Evolutionary conservation across 2,113 vertebrate species (phyloP).

Genomic region (Pterocles burchelli): DNA sequence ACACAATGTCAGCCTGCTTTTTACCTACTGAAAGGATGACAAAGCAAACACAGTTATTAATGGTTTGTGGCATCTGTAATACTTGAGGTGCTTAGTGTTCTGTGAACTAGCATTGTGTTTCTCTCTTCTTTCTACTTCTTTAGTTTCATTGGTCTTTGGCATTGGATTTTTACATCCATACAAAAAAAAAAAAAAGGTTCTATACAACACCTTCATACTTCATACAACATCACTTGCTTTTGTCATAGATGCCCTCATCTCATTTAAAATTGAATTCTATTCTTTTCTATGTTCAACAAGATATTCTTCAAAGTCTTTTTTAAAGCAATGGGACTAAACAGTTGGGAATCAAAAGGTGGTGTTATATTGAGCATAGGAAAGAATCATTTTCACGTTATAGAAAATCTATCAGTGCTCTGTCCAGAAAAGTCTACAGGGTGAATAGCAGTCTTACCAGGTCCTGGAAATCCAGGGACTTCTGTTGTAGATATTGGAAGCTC

Average conservation of each 20-base stretch:
- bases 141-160: neutral
- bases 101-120: neutral
- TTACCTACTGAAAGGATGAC: constrained; percentile 57
- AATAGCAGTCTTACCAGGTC: constrained; percentile 33
- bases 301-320: neutral
- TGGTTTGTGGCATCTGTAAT: neutral
- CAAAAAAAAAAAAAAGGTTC: neutral
- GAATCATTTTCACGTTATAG: neutral
- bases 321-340: neutral
- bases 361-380: neutral
- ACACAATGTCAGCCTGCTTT: constrained; percentile 93
- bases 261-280: neutral
- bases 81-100: neutral
- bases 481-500: constrained; percentile 14
- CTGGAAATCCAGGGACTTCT: neutral
- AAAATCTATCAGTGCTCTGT: neutral
- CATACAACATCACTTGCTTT: neutral
- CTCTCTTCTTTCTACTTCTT: neutral
- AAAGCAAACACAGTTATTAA: neutral
- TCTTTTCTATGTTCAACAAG: neutral
- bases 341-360: neutral
- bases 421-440: neutral
- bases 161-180: neutral
- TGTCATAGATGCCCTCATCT: neutral
- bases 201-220: neutral